phyloP scores from a whole-genome alignment of 2,888 invertebrate species.

The Heliconius erato region DNA sequence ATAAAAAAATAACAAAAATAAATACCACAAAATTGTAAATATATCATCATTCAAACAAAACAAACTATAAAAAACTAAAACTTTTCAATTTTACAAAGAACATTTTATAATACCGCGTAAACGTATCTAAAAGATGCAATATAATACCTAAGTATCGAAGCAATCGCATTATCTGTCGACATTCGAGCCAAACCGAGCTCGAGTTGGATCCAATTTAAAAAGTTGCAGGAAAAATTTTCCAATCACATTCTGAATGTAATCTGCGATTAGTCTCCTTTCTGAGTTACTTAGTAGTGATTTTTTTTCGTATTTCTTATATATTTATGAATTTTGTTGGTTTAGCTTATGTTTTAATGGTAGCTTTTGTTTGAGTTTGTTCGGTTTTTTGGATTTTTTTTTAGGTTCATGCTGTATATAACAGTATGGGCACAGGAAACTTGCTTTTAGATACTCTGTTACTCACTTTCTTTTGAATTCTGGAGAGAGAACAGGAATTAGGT shows the following conservation, averaged over 20 bases:
- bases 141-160: slow-evolving; percentile 75
- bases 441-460: no score
- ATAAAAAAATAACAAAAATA: no score
- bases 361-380: no score
- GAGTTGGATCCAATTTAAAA: slow-evolving; percentile 83
- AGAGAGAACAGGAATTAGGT: no score
- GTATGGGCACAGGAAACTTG: no score
- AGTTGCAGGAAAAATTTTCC: slow-evolving; percentile 82
- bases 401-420: no score
- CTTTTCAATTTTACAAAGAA: slow-evolving; percentile 27
- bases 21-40: no score
- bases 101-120: slow-evolving; percentile 59
- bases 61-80: neutral
- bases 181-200: slow-evolving; percentile 76
- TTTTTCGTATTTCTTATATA: slow-evolving; percentile 13
- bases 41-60: neutral
- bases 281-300: slow-evolving; percentile 54
- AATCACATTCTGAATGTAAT: slow-evolving; percentile 79
- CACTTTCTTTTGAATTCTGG: no score
- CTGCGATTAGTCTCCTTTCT: slow-evolving; percentile 72
- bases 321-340: neutral
- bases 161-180: slow-evolving; percentile 79
- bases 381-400: no score
- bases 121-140: slow-evolving; percentile 80
- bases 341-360: neutral